A percentile compares a stretch with the other conserved stretches of the same genome.
These are phyloP conservation scores for Callopanchax toddi DNA, from an alignment of 2,113 vertebrate genomes.

Conservation along the genomic window DNA sequence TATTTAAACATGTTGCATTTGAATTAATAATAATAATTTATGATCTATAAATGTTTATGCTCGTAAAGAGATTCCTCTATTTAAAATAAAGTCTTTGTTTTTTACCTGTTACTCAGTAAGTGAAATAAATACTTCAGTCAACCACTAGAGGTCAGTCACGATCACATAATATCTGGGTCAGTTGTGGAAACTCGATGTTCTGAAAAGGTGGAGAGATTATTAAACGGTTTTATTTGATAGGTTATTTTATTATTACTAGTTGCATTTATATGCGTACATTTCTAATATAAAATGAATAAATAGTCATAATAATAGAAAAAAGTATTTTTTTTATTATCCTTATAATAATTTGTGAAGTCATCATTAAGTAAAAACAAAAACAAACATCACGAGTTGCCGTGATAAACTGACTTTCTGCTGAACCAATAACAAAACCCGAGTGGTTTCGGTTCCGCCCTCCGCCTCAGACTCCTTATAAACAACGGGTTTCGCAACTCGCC, in stretches of 20 bases:
- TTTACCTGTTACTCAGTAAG: no score
- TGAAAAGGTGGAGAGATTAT: slow-evolving; percentile 11
- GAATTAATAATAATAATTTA: no score
- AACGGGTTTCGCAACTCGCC: slow-evolving; percentile 30
- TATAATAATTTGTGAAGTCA: not conserved
- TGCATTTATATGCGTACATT: no score
- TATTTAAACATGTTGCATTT: no score
- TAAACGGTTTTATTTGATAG: no score
- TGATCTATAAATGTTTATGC: no score
- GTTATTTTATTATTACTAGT: not conserved
- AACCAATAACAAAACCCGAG: slow-evolving; percentile 30
- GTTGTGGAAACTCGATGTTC: slow-evolving; percentile 8
- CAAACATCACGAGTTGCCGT: not conserved
- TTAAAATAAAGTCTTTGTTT: not conserved
- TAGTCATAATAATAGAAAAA: no score
- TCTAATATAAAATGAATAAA: no score
- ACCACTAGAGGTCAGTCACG: slow-evolving; percentile 54
- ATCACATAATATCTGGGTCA: slow-evolving; percentile 8
- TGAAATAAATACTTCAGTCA: not conserved
- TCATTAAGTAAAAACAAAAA: slow-evolving; percentile 22
- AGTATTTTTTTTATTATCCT: no score
- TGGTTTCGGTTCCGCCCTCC: slow-evolving; percentile 63
- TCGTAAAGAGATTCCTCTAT: no score
- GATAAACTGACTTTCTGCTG: slow-evolving; percentile 2
- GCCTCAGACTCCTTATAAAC: slow-evolving; percentile 41